These are phyloP conservation scores for Scartelaos histophorus DNA, from an alignment of 2,113 vertebrate species.

Conservation along the genomic window DNA sequence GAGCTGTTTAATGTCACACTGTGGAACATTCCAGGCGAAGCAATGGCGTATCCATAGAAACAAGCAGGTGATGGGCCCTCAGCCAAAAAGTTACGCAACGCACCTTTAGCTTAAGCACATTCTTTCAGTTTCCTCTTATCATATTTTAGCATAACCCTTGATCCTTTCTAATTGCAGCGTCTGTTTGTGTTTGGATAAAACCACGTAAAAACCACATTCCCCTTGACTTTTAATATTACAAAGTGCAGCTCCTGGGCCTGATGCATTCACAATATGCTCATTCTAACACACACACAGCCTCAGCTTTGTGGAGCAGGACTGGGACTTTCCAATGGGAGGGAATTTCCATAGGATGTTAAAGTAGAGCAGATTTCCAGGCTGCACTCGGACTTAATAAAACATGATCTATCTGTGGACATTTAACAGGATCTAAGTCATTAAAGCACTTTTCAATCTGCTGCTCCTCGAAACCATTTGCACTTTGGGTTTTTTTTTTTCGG, in stretches of 20 bases:
- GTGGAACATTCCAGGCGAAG: too few relatives aligned
- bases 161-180: neutral
- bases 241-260: conserved; percentile 42
- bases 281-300: conserved; percentile 30
- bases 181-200: neutral
- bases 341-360: conserved; percentile 59
- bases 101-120: too few relatives aligned
- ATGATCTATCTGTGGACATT: conserved; percentile 39
- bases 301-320: conserved; percentile 20
- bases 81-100: too few relatives aligned
- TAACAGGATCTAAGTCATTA: conserved; percentile 45
- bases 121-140: too few relatives aligned
- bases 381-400: conserved; percentile 61
- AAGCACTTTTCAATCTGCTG: conserved; percentile 44
- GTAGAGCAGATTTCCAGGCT: conserved; percentile 52
- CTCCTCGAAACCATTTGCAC: conserved; percentile 21
- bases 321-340: conserved; percentile 58
- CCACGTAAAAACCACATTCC: neutral
- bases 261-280: conserved; percentile 48
- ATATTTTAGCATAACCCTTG: neutral
- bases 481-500: conserved; percentile 7
- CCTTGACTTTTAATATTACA: conserved; percentile 40
- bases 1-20: too few relatives aligned
- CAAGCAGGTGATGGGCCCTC: too few relatives aligned
- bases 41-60: too few relatives aligned